Evolutionary conservation across 2,797 vertebrate species (phyloP), one percentile per base, ranked within the genome.

Genomic region (Scleropages formosus): DNA sequence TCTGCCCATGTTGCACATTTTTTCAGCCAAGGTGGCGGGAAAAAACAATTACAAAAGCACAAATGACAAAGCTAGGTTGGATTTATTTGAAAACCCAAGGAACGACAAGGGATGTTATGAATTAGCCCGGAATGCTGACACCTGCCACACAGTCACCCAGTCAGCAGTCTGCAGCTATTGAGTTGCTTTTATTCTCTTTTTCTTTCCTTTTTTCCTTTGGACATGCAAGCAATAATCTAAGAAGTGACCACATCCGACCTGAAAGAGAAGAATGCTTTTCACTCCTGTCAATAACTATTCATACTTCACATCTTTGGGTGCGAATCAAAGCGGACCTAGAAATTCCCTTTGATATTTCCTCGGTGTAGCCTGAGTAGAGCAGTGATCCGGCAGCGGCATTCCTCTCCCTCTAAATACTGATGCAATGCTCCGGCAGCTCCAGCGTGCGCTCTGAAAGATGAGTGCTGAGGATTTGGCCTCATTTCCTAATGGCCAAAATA

Each of bases 21-120:
- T 59, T 16, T 58, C 24, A 71, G 69, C 27, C 16, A 8, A 71
- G 18, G 7, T n/a, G 51, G 9, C 53, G 12, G 18, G 58, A 58
- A 58, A 13, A 71, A 58, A 71, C 53, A n/a, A 9, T 58, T 13
- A 58, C 12, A 13, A 58, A 16, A n/a, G 69, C 79, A 80, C 58
- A 83, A 84, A 82, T 81, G 80, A 77, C 76, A 76, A 39, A 80
- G 79, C 77, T 78, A 79, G 80, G 78, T 46, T 75, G 70, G 46
- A 74, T 73, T 68, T 78, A 80, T 81, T 80, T 56, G 60, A 63
- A 79, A 22, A 51, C 63, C 66, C 16, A 47, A 9, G 27, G 24
- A 60, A 75, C 58, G 51, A 65, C 65, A 61, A 51, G 71, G 70
- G 22, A 63, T 44, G 72, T 64, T n/a, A 72, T 72, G 59, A 74